Evolutionary conservation across 2,888 invertebrate genomes (phyloP).

Genomic region (Eudasyphora cyanicolor): DNA sequence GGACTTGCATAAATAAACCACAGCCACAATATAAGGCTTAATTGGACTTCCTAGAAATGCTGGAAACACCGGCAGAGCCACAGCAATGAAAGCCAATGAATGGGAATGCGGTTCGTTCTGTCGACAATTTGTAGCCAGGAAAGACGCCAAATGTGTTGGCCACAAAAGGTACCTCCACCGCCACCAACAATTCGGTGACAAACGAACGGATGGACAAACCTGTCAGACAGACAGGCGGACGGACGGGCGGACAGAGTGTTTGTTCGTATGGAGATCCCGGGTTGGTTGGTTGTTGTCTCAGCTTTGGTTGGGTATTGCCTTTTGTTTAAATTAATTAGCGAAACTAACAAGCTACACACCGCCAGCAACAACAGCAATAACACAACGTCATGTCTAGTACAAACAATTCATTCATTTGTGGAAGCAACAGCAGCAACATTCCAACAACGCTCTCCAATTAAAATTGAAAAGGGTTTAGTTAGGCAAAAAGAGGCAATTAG

Average conservation of each 20-base stretch:
- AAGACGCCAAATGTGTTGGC: background rate
- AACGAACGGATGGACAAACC: background rate
- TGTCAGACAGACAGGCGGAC: background rate
- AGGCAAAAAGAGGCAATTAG: constrained; percentile 62
- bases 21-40: constrained; percentile 12
- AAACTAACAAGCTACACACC: constrained; percentile 52
- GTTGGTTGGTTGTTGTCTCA: background rate
- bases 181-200: background rate
- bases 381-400: constrained; percentile 31
- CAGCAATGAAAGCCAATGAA: constrained; percentile 28
- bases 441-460: constrained; percentile 19
- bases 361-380: constrained; percentile 35
- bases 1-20: background rate
- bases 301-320: background rate
- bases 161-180: background rate
- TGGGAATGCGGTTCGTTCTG: background rate
- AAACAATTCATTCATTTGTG: constrained; percentile 52
- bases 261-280: background rate
- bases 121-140: background rate
- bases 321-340: constrained; percentile 63
- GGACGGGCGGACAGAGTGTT: background rate
- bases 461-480: constrained; percentile 29
- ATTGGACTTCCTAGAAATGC: constrained; percentile 52
- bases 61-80: background rate
- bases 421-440: background rate